Evolutionary conservation across 2,888 invertebrate species (phyloP).

Genomic region (Mantis religiosa): DNA sequence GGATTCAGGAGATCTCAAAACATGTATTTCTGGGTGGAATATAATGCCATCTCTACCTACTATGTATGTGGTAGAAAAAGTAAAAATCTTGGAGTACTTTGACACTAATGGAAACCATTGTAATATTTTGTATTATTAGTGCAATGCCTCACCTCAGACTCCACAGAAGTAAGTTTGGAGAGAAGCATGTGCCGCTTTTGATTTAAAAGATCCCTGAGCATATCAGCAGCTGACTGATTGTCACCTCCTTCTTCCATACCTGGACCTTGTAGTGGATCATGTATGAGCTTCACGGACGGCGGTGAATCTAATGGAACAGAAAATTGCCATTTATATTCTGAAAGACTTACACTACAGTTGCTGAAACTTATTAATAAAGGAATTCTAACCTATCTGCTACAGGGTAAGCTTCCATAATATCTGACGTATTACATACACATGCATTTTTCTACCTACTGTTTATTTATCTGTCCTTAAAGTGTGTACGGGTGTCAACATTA

Average conservation of each 20-base stretch:
- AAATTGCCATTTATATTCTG: not conserved
- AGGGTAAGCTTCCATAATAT: too few relatives aligned
- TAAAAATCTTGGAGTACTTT: not conserved
- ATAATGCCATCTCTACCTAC: too few relatives aligned
- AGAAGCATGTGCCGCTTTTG: slow-evolving; percentile 85
- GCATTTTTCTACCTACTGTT: too few relatives aligned
- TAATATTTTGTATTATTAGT: not conserved
- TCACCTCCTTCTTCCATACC: slow-evolving; percentile 42
- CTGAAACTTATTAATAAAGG: too few relatives aligned
- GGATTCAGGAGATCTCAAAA: too few relatives aligned
- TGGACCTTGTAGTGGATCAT: slow-evolving; percentile 22
- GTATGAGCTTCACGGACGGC: slow-evolving; percentile 23
- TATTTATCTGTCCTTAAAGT: too few relatives aligned
- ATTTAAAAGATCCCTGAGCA: slow-evolving; percentile 89
- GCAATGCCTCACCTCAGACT: slow-evolving; percentile 78
- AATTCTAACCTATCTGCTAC: too few relatives aligned
- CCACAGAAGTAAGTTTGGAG: slow-evolving; percentile 83
- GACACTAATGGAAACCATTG: not conserved
- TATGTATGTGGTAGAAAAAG: too few relatives aligned
- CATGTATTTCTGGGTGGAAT: too few relatives aligned
- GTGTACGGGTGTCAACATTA: too few relatives aligned
- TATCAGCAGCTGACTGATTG: slow-evolving; percentile 79
- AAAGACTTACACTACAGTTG: too few relatives aligned
- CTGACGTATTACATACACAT: too few relatives aligned
- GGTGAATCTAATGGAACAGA: slow-evolving; percentile 33